Base-by-base conservation (phyloP, 2,113 vertebrate species). In the Nycticorax nycticorax region DNA sequence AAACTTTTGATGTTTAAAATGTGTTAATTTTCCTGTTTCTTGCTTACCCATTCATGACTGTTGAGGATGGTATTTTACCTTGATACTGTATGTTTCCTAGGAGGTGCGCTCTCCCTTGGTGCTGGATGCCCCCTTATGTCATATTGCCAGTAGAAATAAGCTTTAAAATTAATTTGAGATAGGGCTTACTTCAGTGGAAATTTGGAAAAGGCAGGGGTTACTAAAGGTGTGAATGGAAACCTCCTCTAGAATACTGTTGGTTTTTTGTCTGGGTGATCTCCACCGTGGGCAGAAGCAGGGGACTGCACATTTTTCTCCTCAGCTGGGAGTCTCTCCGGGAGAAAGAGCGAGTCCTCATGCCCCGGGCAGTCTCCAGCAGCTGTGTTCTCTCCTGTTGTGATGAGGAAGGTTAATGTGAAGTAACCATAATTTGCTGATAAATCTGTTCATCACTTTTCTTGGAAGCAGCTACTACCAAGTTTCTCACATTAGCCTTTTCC, bases 21-120 rank as follows among this genome's bases (percentile, higher is more conserved):
- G 23, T 22, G 50, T 53, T 86, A 8, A 5, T 57, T 8, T n/a
- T 80, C 71, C 50, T 81, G 41, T 55, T 81, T 62, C 64, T 63
- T 32, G n/a, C 64, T 90, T 80, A 33, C 24, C 19, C 23, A 2
- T 21, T 59, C 13, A 1, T 59, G 52, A 6, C 30, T 37, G 22
- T 4, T 32, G 37, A 66, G 74, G 62, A 22, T 48, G 18, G 3
- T 24, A 3, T 75, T 52, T 56, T 35, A 59, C 68, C 1, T 2
- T 39, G 18, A 28, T 52, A 30, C 39, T 13, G 1, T 9, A 0
- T 1, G 1, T 67, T 74, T 74, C 39, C 23, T 35, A 27, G 43
- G 62, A 52, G 33, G 3, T 24, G 5, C 1, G 0, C 6, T n/a
- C 20, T 45, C 39, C 15, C 17, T 64, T 23, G 22, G 1, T 47